Evolutionary conservation across 1,140 invertebrate species (phyloP).

Genomic region (Halictus rubicundus): DNA sequence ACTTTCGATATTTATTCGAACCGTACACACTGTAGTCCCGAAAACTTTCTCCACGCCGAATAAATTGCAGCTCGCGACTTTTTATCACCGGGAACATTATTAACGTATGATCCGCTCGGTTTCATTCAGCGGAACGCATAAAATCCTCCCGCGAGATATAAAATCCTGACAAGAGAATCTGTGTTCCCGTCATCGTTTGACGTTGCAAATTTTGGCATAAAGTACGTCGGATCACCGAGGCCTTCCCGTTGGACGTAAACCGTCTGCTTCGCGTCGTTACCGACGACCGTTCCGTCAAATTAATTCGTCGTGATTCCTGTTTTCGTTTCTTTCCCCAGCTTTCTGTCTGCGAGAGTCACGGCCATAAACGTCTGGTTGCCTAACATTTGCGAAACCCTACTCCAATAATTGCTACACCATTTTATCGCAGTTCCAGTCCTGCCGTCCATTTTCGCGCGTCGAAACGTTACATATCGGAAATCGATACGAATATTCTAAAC

Average conservation of each 20-base stretch:
- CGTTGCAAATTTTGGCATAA: conserved; percentile 24
- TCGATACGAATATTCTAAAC: no score
- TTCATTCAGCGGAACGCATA: background rate
- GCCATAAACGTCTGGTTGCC: conserved; percentile 2
- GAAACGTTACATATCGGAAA: no score
- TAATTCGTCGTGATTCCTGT: conserved; percentile 19
- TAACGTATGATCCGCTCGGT: background rate
- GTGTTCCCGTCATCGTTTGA: background rate
- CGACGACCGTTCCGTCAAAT: conserved; percentile 26
- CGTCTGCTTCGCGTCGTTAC: conserved; percentile 24
- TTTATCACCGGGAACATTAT: background rate
- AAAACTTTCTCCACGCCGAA: no score
- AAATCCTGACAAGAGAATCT: background rate
- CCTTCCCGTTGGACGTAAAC: conserved; percentile 11
- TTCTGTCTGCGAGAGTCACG: background rate
- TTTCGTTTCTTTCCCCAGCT: conserved; percentile 17
- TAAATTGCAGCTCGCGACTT: background rate
- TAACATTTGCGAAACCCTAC: background rate
- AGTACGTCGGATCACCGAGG: background rate
- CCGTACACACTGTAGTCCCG: no score
- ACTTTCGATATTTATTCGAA: no score
- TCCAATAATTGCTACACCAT: no score
- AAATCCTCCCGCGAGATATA: background rate
- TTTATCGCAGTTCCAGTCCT: no score
- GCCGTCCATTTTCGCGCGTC: no score